Evolutionary conservation across 2,113 vertebrate genomes (phyloP), one percentile per base, ranked within the genome.

Genomic region (Cricetomys ansorgei): DNA sequence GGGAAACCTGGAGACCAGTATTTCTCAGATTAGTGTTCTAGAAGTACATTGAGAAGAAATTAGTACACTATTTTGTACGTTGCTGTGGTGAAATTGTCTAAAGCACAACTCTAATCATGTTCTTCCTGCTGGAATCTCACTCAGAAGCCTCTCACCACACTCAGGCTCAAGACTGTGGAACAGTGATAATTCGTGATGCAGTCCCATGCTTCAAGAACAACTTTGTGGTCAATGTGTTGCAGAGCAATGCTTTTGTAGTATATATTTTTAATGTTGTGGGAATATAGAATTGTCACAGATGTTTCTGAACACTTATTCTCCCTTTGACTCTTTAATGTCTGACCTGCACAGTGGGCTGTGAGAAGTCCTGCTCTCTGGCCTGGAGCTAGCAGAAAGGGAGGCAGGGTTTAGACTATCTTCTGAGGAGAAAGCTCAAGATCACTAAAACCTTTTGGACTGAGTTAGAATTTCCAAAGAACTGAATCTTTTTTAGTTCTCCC

Each of bases 381-480:
- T 59, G 45, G 59, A 73, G 12, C 73, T 37, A 53, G 40, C 17
- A 76, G 89, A 80, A n/a, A 73, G 40, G 17, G n/a, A 65, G 37
- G 43, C 64, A n/a, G 64, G 80, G 21, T 34, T 3, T 37, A 72
- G 17, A 31, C 43, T 37, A 0, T 10, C 83, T 55, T 53, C 59
- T 57, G 48, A 65, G 21, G 69, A 73, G 81, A 59, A 79, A 87
- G 84, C 11, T 80, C 48, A 37, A 95, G 45, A 55, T 29, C 92
- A 31, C 62, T 94, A 70, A 79, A 62, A 77, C 19, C 73, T 94
- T 89, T 86, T 62, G 65, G 13, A 76, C 16, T 96, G 48, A 84
- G 45, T 76, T 94, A 65, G 37, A 95, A 72, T 96, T 91, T 96
- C 70, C 62, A 91, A 69, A 94, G 55, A 94, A 93, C 27, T 9